Conservation (phyloP, 2,113 vertebrate species). For the Diphyllodes magnificus region DNA sequence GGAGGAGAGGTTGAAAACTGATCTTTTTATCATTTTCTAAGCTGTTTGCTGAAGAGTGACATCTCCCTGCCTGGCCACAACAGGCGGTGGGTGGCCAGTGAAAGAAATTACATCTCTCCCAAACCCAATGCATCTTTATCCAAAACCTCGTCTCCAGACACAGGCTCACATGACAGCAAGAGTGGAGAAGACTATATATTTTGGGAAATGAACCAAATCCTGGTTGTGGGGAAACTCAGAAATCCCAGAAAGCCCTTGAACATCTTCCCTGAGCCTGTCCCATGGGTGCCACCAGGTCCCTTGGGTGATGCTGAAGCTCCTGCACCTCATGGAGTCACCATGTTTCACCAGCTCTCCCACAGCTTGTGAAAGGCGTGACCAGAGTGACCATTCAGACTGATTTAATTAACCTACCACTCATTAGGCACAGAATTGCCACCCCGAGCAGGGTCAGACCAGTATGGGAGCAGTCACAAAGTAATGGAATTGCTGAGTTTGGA, state of each 20-base stretch:
- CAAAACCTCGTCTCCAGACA: background rate
- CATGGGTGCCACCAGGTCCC: background rate
- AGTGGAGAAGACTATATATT: background rate
- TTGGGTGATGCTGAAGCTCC: background rate
- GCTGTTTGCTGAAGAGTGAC: background rate
- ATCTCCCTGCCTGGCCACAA: background rate
- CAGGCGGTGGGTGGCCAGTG: background rate
- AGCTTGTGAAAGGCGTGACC: background rate
- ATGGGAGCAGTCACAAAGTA: background rate
- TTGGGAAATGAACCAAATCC: background rate
- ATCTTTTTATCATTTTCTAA: background rate
- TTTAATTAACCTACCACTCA: background rate
- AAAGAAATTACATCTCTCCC: background rate
- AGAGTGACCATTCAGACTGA: background rate
- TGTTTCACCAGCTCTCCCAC: background rate
- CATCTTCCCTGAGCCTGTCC: background rate
- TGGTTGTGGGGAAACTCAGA: background rate
- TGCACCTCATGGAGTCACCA: background rate
- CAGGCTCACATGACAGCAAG: background rate
- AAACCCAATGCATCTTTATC: background rate
- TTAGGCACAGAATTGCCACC: background rate
- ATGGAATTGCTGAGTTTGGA: background rate
- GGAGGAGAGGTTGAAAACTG: background rate
- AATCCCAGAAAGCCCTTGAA: background rate
- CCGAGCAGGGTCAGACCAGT: fast-evolving